Evolutionary conservation across 2,888 invertebrate species (phyloP).

Genomic region (Cenopis cana): DNA sequence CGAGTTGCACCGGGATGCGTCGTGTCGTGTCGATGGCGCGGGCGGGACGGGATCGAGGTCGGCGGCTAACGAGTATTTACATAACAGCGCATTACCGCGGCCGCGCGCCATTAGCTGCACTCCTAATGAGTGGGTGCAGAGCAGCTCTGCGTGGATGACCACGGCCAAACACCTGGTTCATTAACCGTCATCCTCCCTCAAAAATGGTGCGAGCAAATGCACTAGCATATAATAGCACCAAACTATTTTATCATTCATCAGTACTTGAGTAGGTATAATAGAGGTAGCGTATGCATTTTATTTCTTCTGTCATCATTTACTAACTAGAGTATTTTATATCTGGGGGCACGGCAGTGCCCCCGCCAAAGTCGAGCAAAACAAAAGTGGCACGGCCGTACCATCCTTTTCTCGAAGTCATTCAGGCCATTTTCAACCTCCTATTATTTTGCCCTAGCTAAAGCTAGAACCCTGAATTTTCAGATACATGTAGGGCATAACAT

Average conservation of each 20-base stretch:
- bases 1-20: background rate
- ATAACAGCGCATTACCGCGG: constrained; percentile 29
- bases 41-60: constrained; percentile 7
- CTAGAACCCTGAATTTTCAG: too few species aligned
- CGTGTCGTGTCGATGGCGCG: too few species aligned
- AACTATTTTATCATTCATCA: background rate
- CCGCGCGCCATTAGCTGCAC: constrained; percentile 25
- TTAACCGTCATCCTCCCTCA: background rate
- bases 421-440: too few species aligned
- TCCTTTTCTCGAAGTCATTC: too few species aligned
- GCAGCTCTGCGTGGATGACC: background rate
- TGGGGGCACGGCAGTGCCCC: too few species aligned
- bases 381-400: too few species aligned
- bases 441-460: too few species aligned
- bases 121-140: constrained; percentile 10
- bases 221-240: too few species aligned
- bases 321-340: background rate
- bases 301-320: background rate
- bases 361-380: too few species aligned
- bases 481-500: too few species aligned
- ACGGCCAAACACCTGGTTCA: background rate
- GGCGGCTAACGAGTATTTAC: constrained; percentile 25
- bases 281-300: background rate
- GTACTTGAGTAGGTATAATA: background rate
- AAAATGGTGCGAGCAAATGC: background rate